These are phyloP conservation scores for Schizotus pectinicornis DNA, from an alignment of 2,888 invertebrate genomes.

Conservation along the genomic window DNA sequence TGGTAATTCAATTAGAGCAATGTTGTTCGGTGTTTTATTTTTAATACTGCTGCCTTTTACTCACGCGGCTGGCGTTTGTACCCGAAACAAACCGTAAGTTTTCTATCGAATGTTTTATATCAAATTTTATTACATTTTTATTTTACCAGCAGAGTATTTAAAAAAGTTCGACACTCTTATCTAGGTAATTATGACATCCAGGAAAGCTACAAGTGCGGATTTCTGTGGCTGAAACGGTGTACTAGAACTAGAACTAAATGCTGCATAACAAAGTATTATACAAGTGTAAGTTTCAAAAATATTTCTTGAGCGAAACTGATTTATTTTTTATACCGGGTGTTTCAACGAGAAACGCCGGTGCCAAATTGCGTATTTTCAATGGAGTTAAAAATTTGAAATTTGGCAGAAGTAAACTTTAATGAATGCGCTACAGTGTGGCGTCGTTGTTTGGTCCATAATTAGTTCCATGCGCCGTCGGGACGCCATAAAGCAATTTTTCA, in stretches of 20 bases:
- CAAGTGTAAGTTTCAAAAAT: not conserved
- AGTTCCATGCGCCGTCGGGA: too few species aligned
- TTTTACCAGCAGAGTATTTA: slow-evolving; percentile 1
- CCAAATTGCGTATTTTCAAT: too few species aligned
- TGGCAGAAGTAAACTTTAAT: too few species aligned
- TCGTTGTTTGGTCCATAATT: too few species aligned
- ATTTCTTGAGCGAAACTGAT: slow-evolving; percentile 4
- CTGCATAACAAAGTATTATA: not conserved
- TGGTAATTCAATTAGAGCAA: too few species aligned
- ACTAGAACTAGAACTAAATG: slow-evolving; percentile 9
- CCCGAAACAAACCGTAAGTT: not conserved
- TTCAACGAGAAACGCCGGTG: too few species aligned
- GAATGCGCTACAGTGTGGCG: too few species aligned
- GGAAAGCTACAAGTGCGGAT: slow-evolving; percentile 4
- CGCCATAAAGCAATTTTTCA: too few species aligned
- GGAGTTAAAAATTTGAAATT: too few species aligned
- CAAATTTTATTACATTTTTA: not conserved
- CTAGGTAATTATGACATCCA: not conserved
- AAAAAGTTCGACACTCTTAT: not conserved
- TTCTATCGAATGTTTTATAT: too few species aligned
- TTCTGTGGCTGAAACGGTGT: slow-evolving; percentile 2
- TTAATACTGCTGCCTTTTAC: not conserved
- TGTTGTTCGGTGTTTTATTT: too few species aligned
- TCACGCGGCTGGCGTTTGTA: not conserved
- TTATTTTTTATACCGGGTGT: too few species aligned